Evolutionary conservation across 2,113 vertebrate species (phyloP), one percentile per base, ranked within the genome.

Genomic region (Lepisosteus oculatus): DNA sequence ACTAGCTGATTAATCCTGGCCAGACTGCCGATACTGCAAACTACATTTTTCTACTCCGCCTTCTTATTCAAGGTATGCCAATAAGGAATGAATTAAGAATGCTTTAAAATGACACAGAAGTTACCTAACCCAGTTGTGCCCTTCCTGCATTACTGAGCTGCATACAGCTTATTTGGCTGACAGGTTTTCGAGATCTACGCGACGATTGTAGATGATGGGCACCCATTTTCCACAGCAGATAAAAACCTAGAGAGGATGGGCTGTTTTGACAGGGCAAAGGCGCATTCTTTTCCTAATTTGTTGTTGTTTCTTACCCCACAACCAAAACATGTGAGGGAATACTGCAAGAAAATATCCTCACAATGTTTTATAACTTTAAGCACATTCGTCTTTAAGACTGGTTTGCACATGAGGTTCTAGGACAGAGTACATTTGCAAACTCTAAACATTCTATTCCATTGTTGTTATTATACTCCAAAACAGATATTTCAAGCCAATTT

Each of bases 51-150:
- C 29, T 29, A 29, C 29, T 29, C 61, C 64, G 14, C 45, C 64
- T 7, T 8, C 64, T 45, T 7, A 8, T 12, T 41, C 62, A 3
- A 43, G 42, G 62, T 65, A 43, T 29, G 62, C 11, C 14, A n/a
- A 43, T 12, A 15, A 5, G 43, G 64, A 45, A 9, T 43, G 11
- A 65, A 4, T 51, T 65, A 67, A 17, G 43, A 44, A 9, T 54
- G 47, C 15, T 54, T 67, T 6, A 67, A 67, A 54, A 67, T 41
- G 47, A 47, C 65, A 54, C 65, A 51, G 43, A 65, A 29, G 47
- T 51, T 9, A 51, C 47, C 47, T 51, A 51, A 51, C 47, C 47
- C 29, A 29, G 29, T 51, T 43, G 43, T 8, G 43, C 15, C n/a
- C 47, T 8, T 4, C 17, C 8, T 13, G 15, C 47, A 5, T 7